Evolutionary conservation across 2,888 invertebrate species (phyloP), one percentile per base, ranked within the genome.

Genomic region (Baronia brevicornis): DNA sequence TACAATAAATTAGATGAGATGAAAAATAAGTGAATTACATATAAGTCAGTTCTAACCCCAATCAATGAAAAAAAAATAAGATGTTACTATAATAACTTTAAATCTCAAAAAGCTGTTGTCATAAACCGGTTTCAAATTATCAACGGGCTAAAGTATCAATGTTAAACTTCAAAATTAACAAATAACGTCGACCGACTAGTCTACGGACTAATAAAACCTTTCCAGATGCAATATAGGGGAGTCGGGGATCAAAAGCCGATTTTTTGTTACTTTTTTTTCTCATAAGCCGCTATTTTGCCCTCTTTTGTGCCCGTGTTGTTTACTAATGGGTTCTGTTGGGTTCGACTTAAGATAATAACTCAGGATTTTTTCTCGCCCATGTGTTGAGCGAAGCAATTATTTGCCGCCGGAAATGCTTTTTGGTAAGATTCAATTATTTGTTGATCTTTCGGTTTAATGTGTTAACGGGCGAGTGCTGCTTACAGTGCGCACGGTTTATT

Each of bases 281-380:
- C 73, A 66, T 75, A 68, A 73, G 74, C 71, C 54, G 72, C 73
- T 75, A 73, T 80, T 80, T 78, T 70, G 69, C 77, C 73, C 79
- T 80, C 73, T 69, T 79, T 79, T 82, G 80, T 78, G 80, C 61
- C 64, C 67, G 72, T 71, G 84, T 82, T 82, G 84, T 82, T 82
- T 84, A 82, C 84, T 84, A 84, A 84, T 84, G 82, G 79, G 75
- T 77, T 79, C 79, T 77, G 80, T 70, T 80, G 75, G 80, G 77
- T 77, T 77, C 79, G 80, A 79, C 80, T 80, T 82, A 71, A 82
- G 82, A 82, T 84, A 82, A 84, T 82, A 82, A 78, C 70, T 80
- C 60, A 54, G 15, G 64, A 64, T 77, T 80, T 79, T 75, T 79
- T 77, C 74, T 72, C 72, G 65, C 62, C 67, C 79, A 79, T 80